Base-by-base conservation (phyloP, 1,140 invertebrate species). In the Trichonephila clavata region DNA sequence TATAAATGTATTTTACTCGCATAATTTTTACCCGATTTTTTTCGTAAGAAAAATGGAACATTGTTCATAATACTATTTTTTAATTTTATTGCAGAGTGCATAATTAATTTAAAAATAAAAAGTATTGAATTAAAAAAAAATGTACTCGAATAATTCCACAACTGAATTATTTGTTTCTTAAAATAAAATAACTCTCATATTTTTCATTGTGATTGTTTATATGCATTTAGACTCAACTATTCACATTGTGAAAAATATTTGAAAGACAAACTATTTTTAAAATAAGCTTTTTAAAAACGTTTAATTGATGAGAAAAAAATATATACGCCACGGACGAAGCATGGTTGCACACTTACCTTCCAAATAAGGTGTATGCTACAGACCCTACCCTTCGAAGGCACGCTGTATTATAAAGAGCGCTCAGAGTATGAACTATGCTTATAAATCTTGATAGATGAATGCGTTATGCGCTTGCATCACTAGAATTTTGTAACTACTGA, bases 381-480 rank as follows among this genome's bases (percentile, higher is more conserved):
- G 2, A 14, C 24, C 32, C 32, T 77, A 77, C 71, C 32, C 71
- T 77, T 77, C 5, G 27, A 32, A 84, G 43, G 21, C 83, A 84
- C 83, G 83, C 43, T 84, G 83, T 32, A 57, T 8, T 50, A 59
- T 24, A 24, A 14, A 24, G 50, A 21, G 21, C 57, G 43, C 32
- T 21, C 83, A 59, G 83, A 32, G 83, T n/a, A 20, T 20, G 83
- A 60, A 60, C 83, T 84, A 57, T 18, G 83, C 83, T 84, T 59
- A 21, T 24, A 39, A 39, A 27, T 77, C 27, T 20, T 3, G 32
- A 39, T 50, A 59, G 83, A 84, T 59, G 50, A 84, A 59, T 84
- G 50, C 4, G 50, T 27, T 84, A 84, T 24, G 50, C n/a, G 21
- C 83, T 84, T n/a, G 83, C 83, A 84, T 84, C 83, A 24, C 13